A percentile compares a stretch with the other conserved stretches of the same genome.
phyloP scores from a whole-genome alignment of 2,113 vertebrate genomes.

The Neoarius graeffei region DNA sequence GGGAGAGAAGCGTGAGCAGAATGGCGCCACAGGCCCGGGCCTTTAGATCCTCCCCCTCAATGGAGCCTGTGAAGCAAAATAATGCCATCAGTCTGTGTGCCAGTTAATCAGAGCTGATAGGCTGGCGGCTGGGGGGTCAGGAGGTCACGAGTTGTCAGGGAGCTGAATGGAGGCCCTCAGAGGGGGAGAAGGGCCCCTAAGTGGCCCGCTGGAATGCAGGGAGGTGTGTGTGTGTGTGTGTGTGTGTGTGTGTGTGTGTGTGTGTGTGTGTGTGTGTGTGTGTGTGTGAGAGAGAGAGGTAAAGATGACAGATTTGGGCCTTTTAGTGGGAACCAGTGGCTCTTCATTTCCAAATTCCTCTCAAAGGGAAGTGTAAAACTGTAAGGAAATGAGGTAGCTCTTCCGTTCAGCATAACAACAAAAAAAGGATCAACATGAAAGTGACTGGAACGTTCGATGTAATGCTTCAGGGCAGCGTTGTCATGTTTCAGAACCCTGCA shows the following conservation, averaged over 20 bases:
- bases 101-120: conserved; percentile 88
- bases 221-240: conserved; percentile 54
- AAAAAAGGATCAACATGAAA: conserved; percentile 9
- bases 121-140: conserved; percentile 80
- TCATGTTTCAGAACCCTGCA: conserved; percentile 2
- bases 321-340: conserved; percentile 51
- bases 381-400: conserved; percentile 32
- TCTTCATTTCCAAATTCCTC: conserved; percentile 42
- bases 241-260: conserved; percentile 48
- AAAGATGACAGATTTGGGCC: conserved; percentile 60
- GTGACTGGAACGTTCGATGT: conserved; percentile 19
- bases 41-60: conserved; percentile 80
- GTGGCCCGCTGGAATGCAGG: conserved; percentile 54
- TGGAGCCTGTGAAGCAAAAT: conserved; percentile 85
- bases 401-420: conserved; percentile 22
- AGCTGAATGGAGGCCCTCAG: conserved; percentile 77
- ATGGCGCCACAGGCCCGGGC: conserved; percentile 71
- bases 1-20: conserved; percentile 73
- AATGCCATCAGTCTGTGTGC: conserved; percentile 83
- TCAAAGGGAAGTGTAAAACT: conserved; percentile 35
- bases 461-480: conserved; percentile 17
- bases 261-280: conserved; percentile 57
- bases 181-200: conserved; percentile 55
- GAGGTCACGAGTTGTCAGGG: conserved; percentile 81
- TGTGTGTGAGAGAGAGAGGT: conserved; percentile 26